Percentiles rank a stretch among this genome's conserved stretches.
Evolutionary conservation across 2,113 vertebrate species (phyloP).

Genomic region (Fulmarus glacialis): DNA sequence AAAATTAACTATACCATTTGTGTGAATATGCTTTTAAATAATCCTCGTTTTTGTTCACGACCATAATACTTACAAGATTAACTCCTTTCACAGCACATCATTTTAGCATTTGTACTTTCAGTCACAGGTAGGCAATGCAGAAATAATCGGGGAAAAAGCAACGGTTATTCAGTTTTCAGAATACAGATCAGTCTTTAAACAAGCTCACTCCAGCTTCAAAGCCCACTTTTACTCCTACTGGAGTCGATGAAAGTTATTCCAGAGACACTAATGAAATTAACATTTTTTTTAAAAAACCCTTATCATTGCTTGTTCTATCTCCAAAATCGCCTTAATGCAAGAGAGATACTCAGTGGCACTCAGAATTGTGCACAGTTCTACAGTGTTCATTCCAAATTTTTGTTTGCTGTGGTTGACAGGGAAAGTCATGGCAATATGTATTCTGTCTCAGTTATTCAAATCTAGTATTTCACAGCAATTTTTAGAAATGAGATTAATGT

Average conservation of each 20-base stretch:
- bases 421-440: background rate
- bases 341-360: background rate
- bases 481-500: background rate
- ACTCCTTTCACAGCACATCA: background rate
- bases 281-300: background rate
- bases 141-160: background rate
- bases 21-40: background rate
- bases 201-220: background rate
- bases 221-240: background rate
- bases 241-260: background rate
- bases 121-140: background rate
- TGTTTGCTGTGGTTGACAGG: background rate
- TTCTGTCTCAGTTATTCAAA: background rate
- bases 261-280: background rate
- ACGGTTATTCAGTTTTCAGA: background rate
- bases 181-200: background rate
- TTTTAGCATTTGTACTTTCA: background rate
- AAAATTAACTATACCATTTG: background rate
- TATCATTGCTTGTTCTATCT: background rate
- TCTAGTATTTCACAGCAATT: background rate
- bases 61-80: background rate
- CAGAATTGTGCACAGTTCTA: background rate
- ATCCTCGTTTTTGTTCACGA: background rate
- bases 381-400: background rate
- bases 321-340: background rate